Evolutionary conservation across 2,888 invertebrate species (phyloP), one percentile per base, ranked within the genome.

Genomic region (Myopa tessellatipennis): DNA sequence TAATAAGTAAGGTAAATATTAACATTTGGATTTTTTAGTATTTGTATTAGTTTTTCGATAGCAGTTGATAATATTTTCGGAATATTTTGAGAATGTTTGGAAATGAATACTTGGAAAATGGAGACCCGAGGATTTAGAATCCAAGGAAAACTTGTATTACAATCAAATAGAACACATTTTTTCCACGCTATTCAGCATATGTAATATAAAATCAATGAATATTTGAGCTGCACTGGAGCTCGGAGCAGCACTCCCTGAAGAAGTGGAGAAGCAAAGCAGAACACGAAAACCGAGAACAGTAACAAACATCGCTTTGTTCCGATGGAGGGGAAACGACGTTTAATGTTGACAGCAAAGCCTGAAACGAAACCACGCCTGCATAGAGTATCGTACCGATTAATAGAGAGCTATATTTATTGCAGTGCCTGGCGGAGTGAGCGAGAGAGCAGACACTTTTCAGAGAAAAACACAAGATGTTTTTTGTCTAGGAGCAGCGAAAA

Each of bases 181-280:
- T 26, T 26, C 1, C 26, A 26, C 26, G 26, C 26, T 69, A 4
- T 52, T 45, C 18, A n/a, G n/a, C 8, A 50, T 45, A n/a, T n/a
- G n/a, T n/a, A 26, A 45, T 45, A 10, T 45, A 45, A 79, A 80
- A 80, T 79, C 78, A 77, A 77, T 79, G 79, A 16, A 79, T 79
- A 75, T 83, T 82, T 79, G 68, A 79, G 60, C 77, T 73, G 71
- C 79, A 79, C 80, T 82, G 82, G 45, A 14, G 45, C 61, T 61
- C 58, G 16, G 61, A n/a, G 71, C 67, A 55, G 26, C n/a, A 45
- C 45, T 50, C 70, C 6, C 45, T 34, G 34, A 34, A 55, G 34
- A 45, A 14, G 16, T 68, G 68, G 38, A 34, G n/a, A 18, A 4
- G 26, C 40, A 52, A 77, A 76, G 10, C 7, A 45, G 10, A 45